phyloP scores from a whole-genome alignment of 1,140 invertebrate species.

The Listronotus bonariensis region DNA sequence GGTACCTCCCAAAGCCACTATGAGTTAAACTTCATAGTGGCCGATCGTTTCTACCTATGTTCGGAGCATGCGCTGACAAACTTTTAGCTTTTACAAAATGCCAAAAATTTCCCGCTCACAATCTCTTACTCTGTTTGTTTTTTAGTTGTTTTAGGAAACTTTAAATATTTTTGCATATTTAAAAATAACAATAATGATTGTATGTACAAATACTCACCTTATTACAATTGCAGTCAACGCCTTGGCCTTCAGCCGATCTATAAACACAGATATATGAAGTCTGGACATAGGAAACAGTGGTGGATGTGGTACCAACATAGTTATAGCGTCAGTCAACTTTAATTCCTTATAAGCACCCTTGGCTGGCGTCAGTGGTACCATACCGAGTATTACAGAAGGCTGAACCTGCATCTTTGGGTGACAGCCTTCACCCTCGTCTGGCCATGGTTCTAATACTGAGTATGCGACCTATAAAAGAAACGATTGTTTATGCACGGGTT shows the following conservation, averaged over 20 bases:
- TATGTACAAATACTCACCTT: no score
- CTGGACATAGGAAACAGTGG: slow-evolving; percentile 86
- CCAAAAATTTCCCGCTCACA: no score
- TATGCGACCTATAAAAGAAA: slow-evolving; percentile 66
- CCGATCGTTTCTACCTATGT: no score
- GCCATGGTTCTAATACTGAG: slow-evolving; percentile 78
- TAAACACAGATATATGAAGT: slow-evolving; percentile 82
- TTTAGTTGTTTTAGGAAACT: no score
- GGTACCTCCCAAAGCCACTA: no score
- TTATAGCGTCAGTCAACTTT: slow-evolving; percentile 75
- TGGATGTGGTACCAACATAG: slow-evolving; percentile 84
- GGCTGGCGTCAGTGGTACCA: slow-evolving; percentile 73
- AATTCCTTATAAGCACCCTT: slow-evolving; percentile 82
- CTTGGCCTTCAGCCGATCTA: slow-evolving; percentile 69
- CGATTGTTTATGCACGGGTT: no score
- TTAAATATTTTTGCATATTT: no score
- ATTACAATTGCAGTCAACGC: slow-evolving; percentile 79
- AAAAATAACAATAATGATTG: no score
- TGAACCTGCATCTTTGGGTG: slow-evolving; percentile 77
- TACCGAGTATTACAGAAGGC: slow-evolving; percentile 71
- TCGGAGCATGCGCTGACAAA: no score
- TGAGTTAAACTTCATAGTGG: no score
- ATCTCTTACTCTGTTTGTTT: no score
- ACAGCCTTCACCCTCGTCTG: slow-evolving; percentile 68
- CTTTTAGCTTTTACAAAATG: no score